Evolutionary conservation across 2,888 invertebrate species (phyloP).

Genomic region (Furcula furcula): DNA sequence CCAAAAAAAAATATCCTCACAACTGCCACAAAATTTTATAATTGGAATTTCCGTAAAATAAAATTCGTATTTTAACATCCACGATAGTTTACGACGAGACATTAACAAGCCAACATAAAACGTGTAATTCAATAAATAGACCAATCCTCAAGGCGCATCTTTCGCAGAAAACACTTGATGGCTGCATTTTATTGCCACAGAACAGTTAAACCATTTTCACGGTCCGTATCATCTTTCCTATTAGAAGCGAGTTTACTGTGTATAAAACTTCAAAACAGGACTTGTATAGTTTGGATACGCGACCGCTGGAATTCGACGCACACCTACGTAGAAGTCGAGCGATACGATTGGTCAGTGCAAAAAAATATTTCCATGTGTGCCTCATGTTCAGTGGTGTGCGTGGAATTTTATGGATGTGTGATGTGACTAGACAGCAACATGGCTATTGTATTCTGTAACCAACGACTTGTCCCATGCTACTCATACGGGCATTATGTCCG

Average conservation of each 20-base stretch:
- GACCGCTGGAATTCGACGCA: constrained; percentile 1
- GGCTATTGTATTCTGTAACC: constrained; percentile 23
- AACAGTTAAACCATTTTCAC: constrained; percentile 44
- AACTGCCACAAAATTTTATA: too few species aligned
- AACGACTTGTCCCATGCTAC: constrained; percentile 32
- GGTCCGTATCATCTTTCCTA: constrained; percentile 30
- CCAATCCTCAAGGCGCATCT: constrained; percentile 41
- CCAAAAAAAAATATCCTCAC: too few species aligned
- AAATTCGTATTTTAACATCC: constrained; percentile 6
- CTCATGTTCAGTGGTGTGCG: neutral
- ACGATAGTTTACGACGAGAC: constrained; percentile 22
- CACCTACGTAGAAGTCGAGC: neutral
- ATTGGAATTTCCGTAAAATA: neutral
- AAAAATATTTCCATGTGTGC: neutral
- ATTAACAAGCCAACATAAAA: constrained; percentile 24
- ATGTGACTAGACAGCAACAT: constrained; percentile 2
- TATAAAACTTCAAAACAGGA: constrained; percentile 9
- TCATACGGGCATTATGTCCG: constrained; percentile 26
- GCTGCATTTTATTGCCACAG: constrained; percentile 47
- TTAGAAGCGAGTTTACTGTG: constrained; percentile 18
- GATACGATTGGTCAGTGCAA: neutral
- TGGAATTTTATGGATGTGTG: neutral
- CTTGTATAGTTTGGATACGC: constrained; percentile 7
- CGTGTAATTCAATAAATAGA: constrained; percentile 39
- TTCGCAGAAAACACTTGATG: constrained; percentile 33